Evolutionary conservation across 2,888 invertebrate genomes (phyloP).

Genomic region (Spilarctia lutea): DNA sequence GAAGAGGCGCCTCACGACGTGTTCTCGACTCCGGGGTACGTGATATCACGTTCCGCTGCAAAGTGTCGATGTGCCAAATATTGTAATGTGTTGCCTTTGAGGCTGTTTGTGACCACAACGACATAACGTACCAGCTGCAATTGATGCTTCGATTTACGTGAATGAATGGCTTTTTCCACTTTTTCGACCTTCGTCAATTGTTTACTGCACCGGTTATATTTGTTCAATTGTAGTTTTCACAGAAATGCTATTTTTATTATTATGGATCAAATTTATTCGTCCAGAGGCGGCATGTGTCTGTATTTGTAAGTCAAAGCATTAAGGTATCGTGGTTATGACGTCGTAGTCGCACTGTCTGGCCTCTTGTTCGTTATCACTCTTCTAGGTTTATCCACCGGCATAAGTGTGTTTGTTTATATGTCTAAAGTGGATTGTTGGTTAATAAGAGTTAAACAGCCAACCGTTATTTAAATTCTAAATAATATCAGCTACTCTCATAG

Average conservation of each 20-base stretch:
- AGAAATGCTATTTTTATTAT: neutral
- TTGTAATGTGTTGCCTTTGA: conserved; percentile 73
- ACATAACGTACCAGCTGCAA: conserved; percentile 30
- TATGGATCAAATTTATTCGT: neutral
- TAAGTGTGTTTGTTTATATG: conserved; percentile 66
- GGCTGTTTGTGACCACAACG: conserved; percentile 56
- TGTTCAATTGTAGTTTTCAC: neutral
- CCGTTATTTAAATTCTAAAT: neutral
- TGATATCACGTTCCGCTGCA: conserved; percentile 73
- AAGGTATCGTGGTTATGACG: conserved; percentile 49
- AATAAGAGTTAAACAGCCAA: conserved; percentile 36
- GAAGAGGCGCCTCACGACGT: conserved; percentile 93
- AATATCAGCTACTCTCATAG: neutral
- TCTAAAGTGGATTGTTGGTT: conserved; percentile 55
- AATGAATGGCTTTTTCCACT: neutral
- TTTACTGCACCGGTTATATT: neutral
- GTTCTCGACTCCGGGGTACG: conserved; percentile 88
- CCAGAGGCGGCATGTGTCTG: conserved; percentile 10
- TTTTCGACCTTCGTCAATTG: neutral
- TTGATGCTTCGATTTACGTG: conserved; percentile 33
- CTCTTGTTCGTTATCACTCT: conserved; percentile 72
- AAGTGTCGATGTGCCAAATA: conserved; percentile 72
- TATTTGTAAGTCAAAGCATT: conserved; percentile 43
- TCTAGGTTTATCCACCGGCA: conserved; percentile 72
- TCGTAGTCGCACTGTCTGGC: conserved; percentile 62